Base-by-base conservation (phyloP, 1,140 invertebrate species). In the Camponotus vicinus region DNA sequence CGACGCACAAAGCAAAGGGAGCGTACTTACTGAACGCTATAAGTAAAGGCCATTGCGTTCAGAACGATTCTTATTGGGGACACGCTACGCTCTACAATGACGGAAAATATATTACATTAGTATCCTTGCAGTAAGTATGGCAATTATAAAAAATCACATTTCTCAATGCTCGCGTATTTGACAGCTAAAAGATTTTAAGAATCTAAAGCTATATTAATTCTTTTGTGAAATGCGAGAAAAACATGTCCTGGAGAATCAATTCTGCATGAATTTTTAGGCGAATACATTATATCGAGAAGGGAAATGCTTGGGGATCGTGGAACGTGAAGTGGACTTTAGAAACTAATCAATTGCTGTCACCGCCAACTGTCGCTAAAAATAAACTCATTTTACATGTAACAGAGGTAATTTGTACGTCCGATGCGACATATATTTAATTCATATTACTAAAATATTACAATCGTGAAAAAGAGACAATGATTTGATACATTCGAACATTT, bases 281-380 rank as follows among this genome's bases (percentile, higher is more conserved):
- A 93, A 96, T 98, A 78, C 96, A 98, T 92, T 95, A 97, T 70
- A 95, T 98, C 70, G 97, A 97, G 88, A 97, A 97, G 86, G 96
- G 96, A 88, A 96, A 96, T 55, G 94, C 96, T 42, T 97, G 97
- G 96, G 96, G 97, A 66, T 96, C 96, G 2, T 98, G 97, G 97
- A 97, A 97, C 86, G 95, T 97, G 21, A 97, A 98, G 92, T 98
- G 97, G 98, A 95, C 95, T 40, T 95, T 98, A 7, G 96, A 96
- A 86, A 95, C 97, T n/a, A 97, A 97, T 91, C 96, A 97, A 90
- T 96, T 98, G 32, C 95, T 97, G 67, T 97, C 97, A 59, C 96
- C 97, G 49, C 97, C 97, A 8, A 95, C 95, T 63, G 94, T 97
- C 3, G 93, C 93, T 49, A 96, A 96, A 15, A 96, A 97, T 67